phyloP scores from a whole-genome alignment of 2,113 vertebrate species.

The Syngnathoides biaculeatus region DNA sequence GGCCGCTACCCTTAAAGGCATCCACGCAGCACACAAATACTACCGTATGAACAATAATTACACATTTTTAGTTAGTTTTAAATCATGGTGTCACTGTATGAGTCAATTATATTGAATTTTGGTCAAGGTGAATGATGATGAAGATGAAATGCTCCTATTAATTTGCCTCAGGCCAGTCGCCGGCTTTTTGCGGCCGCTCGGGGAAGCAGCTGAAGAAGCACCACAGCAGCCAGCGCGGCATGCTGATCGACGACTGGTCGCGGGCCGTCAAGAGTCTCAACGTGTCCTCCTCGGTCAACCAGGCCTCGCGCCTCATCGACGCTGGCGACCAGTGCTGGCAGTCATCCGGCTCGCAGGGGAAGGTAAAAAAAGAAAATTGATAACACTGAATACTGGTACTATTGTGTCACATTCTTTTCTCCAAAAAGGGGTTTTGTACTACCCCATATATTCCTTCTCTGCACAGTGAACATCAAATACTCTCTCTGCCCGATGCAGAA shows the following conservation, averaged over 20 bases:
- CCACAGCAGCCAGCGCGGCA: slow-evolving; percentile 85
- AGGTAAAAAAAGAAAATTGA: slow-evolving; percentile 68
- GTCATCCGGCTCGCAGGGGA: slow-evolving; percentile 96
- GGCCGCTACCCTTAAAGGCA: too few relatives aligned
- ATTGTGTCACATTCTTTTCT: neutral
- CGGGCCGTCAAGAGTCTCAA: slow-evolving; percentile 90
- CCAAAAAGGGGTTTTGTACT: neutral
- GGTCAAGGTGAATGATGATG: too few relatives aligned
- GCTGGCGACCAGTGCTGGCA: slow-evolving; percentile 95
- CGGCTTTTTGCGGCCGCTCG: slow-evolving; percentile 88
- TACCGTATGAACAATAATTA: too few relatives aligned
- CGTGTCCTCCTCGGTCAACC: slow-evolving; percentile 91
- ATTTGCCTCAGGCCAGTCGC: slow-evolving; percentile 74
- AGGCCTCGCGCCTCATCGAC: slow-evolving; percentile 90
- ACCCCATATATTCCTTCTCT: too few relatives aligned
- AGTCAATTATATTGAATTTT: too few relatives aligned
- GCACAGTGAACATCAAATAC: too few relatives aligned
- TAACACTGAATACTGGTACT: neutral
- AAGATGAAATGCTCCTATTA: neutral
- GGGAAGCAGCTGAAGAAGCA: slow-evolving; percentile 92
- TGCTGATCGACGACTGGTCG: slow-evolving; percentile 95
- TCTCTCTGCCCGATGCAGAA: too few relatives aligned
- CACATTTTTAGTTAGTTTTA: too few relatives aligned
- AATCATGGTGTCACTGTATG: too few relatives aligned
- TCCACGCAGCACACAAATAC: too few relatives aligned